Evolutionary conservation across 2,797 vertebrate species (phyloP).

Genomic region (Phoeniculus purpureus): DNA sequence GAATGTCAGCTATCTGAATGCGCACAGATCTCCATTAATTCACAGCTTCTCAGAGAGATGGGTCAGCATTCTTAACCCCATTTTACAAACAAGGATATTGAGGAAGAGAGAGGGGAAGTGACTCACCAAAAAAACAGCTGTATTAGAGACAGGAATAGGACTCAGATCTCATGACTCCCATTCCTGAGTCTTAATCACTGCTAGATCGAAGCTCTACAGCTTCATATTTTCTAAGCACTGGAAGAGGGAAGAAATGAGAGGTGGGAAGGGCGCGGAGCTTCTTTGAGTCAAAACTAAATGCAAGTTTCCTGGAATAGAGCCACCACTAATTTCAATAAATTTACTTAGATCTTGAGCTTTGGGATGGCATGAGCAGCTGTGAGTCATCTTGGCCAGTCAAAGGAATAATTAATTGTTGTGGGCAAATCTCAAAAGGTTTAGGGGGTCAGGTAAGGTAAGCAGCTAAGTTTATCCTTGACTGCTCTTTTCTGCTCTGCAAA

Average conservation of each 20-base stretch:
- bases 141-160: constrained; percentile 48
- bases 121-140: constrained; percentile 33
- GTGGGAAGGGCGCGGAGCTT: constrained; percentile 44
- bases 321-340: constrained; percentile 71
- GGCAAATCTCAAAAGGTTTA: constrained; percentile 71
- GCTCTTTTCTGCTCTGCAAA: constrained; percentile 65
- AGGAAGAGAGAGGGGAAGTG: constrained; percentile 60
- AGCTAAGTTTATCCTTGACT: constrained; percentile 65
- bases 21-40: not conserved
- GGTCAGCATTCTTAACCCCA: constrained; percentile 15
- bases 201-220: not conserved
- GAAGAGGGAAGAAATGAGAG: constrained; percentile 36
- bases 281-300: constrained; percentile 57
- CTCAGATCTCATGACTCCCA: constrained; percentile 44
- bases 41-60: not conserved
- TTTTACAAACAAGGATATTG: constrained; percentile 31
- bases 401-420: constrained; percentile 74
- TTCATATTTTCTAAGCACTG: constrained; percentile 1
- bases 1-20: not conserved
- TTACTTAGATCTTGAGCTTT: constrained; percentile 70
- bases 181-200: constrained; percentile 28
- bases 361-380: constrained; percentile 72
- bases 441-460: constrained; percentile 70
- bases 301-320: constrained; percentile 65
- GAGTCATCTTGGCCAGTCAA: constrained; percentile 74